These are phyloP conservation scores for Agriotes lineatus DNA, from an alignment of 2,888 invertebrate genomes.

Conservation along the genomic window DNA sequence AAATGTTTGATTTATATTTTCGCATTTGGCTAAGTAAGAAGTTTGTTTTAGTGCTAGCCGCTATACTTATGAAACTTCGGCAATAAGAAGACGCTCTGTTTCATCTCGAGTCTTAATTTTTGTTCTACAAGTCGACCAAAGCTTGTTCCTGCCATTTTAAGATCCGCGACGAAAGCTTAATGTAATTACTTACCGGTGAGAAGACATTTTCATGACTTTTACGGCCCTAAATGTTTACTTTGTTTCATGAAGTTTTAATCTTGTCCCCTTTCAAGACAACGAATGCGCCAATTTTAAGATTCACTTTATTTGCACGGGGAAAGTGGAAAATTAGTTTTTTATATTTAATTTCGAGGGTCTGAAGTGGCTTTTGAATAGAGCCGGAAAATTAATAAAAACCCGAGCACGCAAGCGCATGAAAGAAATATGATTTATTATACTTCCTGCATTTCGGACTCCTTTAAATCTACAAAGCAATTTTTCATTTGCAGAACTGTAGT, in stretches of 20 bases:
- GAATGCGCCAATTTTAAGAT: neutral
- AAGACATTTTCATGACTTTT: conserved; percentile 14
- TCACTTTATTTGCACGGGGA: neutral
- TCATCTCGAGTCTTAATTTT: conserved; percentile 9
- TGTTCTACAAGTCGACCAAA: conserved; percentile 3
- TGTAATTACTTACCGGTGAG: conserved; percentile 14
- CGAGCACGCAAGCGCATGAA: too few relatives aligned
- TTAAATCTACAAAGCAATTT: too few relatives aligned
- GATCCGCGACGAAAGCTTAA: conserved; percentile 12
- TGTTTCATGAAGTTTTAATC: conserved; percentile 14
- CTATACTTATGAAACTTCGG: neutral
- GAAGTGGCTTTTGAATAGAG: too few relatives aligned
- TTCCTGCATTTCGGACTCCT: too few relatives aligned
- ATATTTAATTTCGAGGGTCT: too few relatives aligned
- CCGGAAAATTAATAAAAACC: too few relatives aligned
- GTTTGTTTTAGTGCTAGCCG: neutral
- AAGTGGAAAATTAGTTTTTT: too few relatives aligned
- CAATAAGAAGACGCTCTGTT: neutral
- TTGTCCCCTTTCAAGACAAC: neutral
- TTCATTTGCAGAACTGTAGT: too few relatives aligned
- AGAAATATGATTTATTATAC: too few relatives aligned
- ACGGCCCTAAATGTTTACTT: conserved; percentile 9
- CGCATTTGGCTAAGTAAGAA: conserved; percentile 10
- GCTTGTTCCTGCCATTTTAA: neutral
- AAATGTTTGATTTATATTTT: conserved; percentile 14